A percentile compares a stretch with the other conserved stretches of the same genome.
Evolutionary conservation across 2,888 invertebrate genomes (phyloP).

Genomic region (Torymus auratus): DNA sequence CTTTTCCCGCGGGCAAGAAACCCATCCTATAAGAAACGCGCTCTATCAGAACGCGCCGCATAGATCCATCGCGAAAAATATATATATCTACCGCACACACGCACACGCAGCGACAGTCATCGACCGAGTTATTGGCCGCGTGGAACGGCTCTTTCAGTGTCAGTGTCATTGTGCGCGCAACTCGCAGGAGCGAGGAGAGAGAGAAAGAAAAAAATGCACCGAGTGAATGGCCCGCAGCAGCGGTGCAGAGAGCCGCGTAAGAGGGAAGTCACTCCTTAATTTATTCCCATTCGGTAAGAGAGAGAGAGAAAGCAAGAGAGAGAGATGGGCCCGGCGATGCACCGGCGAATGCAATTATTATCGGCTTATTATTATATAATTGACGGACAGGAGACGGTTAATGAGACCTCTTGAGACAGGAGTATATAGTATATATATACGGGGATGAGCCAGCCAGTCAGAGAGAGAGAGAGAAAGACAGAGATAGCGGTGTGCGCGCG

Average conservation of each 20-base stretch:
- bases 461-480: neutral
- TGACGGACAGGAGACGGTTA: constrained; percentile 69
- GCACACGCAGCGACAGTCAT: constrained; percentile 28
- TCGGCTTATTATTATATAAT: constrained; percentile 76
- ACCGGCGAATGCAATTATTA: constrained; percentile 74
- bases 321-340: constrained; percentile 62
- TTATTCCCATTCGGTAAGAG: constrained; percentile 61
- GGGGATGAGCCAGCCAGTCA: no score
- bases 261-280: constrained; percentile 69
- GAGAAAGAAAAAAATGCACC: constrained; percentile 21
- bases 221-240: constrained; percentile 18
- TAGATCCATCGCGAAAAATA: no score
- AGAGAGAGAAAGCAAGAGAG: constrained; percentile 34
- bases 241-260: constrained; percentile 62
- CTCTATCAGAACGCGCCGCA: no score
- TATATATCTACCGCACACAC: no score
- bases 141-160: constrained; percentile 50
- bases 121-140: constrained; percentile 54
- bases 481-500: constrained; percentile 13
- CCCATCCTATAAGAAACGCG: no score
- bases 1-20: no score
- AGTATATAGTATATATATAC: constrained; percentile 2
- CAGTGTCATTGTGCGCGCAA: constrained; percentile 50
- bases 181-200: neutral
- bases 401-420: constrained; percentile 74